Conservation (phyloP, 2,888 invertebrate genomes). For the Diachrysia chrysitis region DNA sequence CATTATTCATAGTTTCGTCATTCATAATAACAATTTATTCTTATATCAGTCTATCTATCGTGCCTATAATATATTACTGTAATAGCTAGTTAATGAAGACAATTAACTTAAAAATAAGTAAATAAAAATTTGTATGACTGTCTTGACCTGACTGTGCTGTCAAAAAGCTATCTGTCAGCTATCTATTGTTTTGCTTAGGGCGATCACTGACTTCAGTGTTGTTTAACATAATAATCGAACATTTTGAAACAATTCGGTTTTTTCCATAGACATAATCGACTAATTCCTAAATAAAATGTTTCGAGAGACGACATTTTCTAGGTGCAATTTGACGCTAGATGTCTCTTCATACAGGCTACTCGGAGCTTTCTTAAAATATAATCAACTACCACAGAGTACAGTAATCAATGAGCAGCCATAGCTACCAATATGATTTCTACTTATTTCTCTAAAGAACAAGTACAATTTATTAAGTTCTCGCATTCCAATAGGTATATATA, state of each 20-base stretch:
- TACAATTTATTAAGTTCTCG: too few relatives aligned
- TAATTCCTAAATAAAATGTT: neutral
- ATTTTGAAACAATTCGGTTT: neutral
- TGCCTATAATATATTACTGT: neutral
- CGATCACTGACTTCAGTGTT: neutral
- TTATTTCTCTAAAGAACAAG: too few relatives aligned
- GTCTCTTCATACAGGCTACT: neutral
- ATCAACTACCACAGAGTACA: too few relatives aligned
- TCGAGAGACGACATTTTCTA: neutral
- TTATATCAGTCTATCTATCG: neutral
- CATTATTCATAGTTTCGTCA: constrained; percentile 72
- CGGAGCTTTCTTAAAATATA: too few relatives aligned
- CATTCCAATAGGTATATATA: too few relatives aligned
- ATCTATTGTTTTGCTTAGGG: neutral
- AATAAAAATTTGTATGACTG: neutral
- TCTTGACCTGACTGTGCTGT: neutral
- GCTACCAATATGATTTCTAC: too few relatives aligned
- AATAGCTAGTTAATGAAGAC: neutral
- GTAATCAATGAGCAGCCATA: too few relatives aligned
- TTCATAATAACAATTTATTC: constrained; percentile 65
- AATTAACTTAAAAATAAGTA: neutral
- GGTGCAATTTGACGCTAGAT: neutral
- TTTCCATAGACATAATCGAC: neutral
- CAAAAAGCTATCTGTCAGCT: neutral
- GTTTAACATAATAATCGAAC: neutral